Evolutionary conservation across 2,113 vertebrate species (phyloP).

Genomic region (Chaetura pelagica): DNA sequence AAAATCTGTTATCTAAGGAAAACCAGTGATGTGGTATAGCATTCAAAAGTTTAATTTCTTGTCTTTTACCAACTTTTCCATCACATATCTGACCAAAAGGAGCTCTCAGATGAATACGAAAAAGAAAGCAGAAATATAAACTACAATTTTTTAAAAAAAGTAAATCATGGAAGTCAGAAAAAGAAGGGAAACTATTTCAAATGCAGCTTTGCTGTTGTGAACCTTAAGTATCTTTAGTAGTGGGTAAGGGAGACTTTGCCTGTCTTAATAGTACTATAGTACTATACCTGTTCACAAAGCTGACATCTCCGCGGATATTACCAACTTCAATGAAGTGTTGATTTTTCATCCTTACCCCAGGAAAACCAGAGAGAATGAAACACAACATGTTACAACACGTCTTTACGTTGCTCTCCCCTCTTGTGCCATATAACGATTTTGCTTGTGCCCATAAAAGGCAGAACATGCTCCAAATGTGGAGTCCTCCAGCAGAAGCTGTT

Average conservation of each 20-base stretch:
- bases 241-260: neutral
- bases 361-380: neutral
- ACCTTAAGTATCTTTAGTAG: neutral
- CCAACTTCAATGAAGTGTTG: neutral
- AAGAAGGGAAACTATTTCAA: neutral
- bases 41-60: neutral
- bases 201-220: neutral
- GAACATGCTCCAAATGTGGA: neutral
- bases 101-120: neutral
- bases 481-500: neutral
- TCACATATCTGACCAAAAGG: neutral
- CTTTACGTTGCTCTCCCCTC: neutral
- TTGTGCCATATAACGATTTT: neutral
- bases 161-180: neutral
- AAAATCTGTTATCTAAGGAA: neutral
- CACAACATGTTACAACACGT: neutral
- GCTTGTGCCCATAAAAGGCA: conserved; percentile 24
- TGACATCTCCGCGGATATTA: neutral
- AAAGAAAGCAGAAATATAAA: neutral
- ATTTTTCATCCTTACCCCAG: neutral
- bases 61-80: neutral
- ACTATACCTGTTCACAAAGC: neutral
- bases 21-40: neutral
- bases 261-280: neutral
- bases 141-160: neutral